phyloP scores from a whole-genome alignment of 1,140 invertebrate genomes.

The Bursaphelenchus mucronatus region DNA sequence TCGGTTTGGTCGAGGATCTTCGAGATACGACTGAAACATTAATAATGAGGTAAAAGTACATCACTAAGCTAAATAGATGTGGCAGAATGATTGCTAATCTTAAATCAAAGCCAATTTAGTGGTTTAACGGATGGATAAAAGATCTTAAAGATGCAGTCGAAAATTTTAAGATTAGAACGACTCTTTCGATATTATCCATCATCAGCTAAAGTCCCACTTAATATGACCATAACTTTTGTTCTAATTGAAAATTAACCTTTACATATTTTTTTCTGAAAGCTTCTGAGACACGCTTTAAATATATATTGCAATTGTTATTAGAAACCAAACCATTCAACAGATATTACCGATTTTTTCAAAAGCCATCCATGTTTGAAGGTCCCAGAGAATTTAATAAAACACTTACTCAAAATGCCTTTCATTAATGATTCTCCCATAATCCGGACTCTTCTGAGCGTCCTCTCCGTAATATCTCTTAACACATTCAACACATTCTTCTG shows the following conservation, averaged over 20 bases:
- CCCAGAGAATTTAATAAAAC: background rate
- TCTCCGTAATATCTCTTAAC: conserved; percentile 80
- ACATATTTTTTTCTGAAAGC: too few relatives aligned
- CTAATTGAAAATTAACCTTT: too few relatives aligned
- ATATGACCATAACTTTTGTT: too few relatives aligned
- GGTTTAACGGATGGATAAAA: background rate
- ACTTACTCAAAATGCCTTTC: conserved; percentile 69
- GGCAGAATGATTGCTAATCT: conserved; percentile 8
- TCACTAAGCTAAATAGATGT: conserved; percentile 15
- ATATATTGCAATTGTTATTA: too few relatives aligned
- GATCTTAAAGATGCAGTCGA: background rate
- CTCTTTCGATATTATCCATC: too few relatives aligned
- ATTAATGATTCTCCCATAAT: conserved; percentile 81
- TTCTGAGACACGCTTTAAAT: too few relatives aligned
- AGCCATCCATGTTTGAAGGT: too few relatives aligned
- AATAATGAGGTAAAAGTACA: conserved; percentile 23
- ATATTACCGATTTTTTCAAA: too few relatives aligned
- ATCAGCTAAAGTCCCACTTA: too few relatives aligned
- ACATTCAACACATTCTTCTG: conserved; percentile 63
- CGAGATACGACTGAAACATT: conserved; percentile 13
- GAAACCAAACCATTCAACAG: too few relatives aligned
- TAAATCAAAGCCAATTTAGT: background rate
- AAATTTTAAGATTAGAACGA: too few relatives aligned
- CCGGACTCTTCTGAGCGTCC: conserved; percentile 73
- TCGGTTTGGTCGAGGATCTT: too few relatives aligned